Conservation (phyloP, 2,113 vertebrate species). For the Oreochromis spilurus region DNA sequence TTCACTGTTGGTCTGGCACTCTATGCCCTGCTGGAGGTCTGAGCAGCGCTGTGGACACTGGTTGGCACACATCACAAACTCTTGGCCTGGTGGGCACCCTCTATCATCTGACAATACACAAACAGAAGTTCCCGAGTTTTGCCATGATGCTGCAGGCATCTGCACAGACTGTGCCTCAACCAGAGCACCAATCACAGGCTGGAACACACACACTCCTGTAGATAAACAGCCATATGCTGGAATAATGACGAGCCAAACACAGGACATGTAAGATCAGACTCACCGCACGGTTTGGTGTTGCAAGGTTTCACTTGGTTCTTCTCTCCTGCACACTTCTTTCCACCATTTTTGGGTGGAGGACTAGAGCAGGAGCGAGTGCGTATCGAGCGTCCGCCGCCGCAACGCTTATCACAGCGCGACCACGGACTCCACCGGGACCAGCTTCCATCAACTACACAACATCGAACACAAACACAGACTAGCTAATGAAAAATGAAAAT, state of each 20-base stretch:
- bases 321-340: slow-evolving; percentile 77
- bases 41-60: slow-evolving; percentile 81
- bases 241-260: background rate
- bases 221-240: background rate
- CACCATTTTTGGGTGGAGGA: slow-evolving; percentile 88
- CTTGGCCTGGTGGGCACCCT: slow-evolving; percentile 75
- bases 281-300: slow-evolving; percentile 83
- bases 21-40: slow-evolving; percentile 82
- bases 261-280: background rate
- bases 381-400: slow-evolving; percentile 79
- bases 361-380: slow-evolving; percentile 82
- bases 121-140: slow-evolving; percentile 24
- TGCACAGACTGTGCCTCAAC: background rate
- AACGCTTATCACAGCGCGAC: slow-evolving; percentile 83
- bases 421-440: slow-evolving; percentile 89
- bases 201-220: background rate
- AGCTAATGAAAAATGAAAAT: background rate
- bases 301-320: slow-evolving; percentile 82
- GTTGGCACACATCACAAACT: slow-evolving; percentile 75
- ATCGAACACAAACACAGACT: background rate
- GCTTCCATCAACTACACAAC: slow-evolving; percentile 74
- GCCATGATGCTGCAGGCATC: background rate
- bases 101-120: slow-evolving; percentile 60
- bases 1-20: slow-evolving; percentile 65
- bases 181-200: background rate